phyloP scores from a whole-genome alignment of 1,140 invertebrate species.

The Nebria ingens region DNA sequence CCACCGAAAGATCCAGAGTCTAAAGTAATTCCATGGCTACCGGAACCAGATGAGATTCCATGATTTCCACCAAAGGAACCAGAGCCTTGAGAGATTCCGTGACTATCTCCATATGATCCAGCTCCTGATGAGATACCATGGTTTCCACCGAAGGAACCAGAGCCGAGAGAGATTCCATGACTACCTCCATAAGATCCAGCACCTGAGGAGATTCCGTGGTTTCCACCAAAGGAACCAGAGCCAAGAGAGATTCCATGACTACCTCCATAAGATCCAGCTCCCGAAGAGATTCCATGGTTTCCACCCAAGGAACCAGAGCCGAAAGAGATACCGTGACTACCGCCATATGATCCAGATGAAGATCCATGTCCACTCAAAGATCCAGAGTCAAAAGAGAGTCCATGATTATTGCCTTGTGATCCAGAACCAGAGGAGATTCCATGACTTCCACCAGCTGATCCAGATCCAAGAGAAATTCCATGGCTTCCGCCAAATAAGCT shows the following conservation, averaged over 20 bases:
- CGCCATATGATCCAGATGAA: not conserved
- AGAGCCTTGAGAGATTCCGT: slow-evolving; percentile 25
- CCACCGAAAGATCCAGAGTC: slow-evolving; percentile 34
- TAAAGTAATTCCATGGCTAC: slow-evolving; percentile 43
- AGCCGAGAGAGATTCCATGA: not conserved
- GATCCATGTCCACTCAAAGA: not conserved
- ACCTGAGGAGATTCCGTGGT: not conserved
- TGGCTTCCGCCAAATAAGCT: slow-evolving; percentile 13
- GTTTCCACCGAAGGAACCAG: slow-evolving; percentile 12
- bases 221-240: not conserved
- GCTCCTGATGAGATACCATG: slow-evolving; percentile 16
- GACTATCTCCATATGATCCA: slow-evolving; percentile 22
- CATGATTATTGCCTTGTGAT: slow-evolving; percentile 11
- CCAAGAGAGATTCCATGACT: slow-evolving; percentile 11
- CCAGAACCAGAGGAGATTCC: slow-evolving; percentile 4
- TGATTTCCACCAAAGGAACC: slow-evolving; percentile 22
- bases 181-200: not conserved
- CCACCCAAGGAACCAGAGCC: not conserved
- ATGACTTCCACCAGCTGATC: not conserved
- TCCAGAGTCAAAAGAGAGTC: not conserved
- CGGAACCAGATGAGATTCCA: slow-evolving; percentile 29
- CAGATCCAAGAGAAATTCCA: slow-evolving; percentile 1
- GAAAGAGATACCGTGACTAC: not conserved
- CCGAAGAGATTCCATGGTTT: slow-evolving; percentile 5
- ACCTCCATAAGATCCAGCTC: not conserved